Evolutionary conservation across 2,797 vertebrate species (phyloP).

Genomic region (Delichon dasypus): DNA sequence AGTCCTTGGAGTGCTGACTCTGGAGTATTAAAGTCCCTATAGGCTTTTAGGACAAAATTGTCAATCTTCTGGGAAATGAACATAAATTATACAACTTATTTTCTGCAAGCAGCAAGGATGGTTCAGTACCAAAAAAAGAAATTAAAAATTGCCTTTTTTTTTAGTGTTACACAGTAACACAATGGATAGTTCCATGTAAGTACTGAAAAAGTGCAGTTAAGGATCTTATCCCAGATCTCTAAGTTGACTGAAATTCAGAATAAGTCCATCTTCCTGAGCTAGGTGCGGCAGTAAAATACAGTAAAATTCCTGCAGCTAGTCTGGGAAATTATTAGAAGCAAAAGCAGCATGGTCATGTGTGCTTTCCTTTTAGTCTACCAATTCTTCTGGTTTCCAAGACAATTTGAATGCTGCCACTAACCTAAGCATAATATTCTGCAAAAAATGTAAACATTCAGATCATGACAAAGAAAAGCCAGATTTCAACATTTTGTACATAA

Average conservation of each 20-base stretch:
- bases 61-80: constrained; percentile 27
- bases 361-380: background rate
- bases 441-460: background rate
- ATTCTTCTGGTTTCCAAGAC: background rate
- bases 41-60: constrained; percentile 41
- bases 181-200: background rate
- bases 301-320: background rate
- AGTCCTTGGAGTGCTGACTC: constrained; percentile 34
- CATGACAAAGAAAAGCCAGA: background rate
- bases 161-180: background rate
- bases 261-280: background rate
- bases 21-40: background rate
- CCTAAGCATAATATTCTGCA: background rate
- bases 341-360: background rate
- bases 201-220: background rate
- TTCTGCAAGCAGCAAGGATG: background rate
- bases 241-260: background rate
- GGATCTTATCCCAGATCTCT: background rate
- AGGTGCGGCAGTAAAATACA: background rate
- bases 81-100: constrained; percentile 39
- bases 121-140: background rate
- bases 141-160: background rate
- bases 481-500: background rate
- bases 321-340: background rate
- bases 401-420: background rate